Conservation (phyloP, 2,888 invertebrate species). For the Thera britannica region DNA sequence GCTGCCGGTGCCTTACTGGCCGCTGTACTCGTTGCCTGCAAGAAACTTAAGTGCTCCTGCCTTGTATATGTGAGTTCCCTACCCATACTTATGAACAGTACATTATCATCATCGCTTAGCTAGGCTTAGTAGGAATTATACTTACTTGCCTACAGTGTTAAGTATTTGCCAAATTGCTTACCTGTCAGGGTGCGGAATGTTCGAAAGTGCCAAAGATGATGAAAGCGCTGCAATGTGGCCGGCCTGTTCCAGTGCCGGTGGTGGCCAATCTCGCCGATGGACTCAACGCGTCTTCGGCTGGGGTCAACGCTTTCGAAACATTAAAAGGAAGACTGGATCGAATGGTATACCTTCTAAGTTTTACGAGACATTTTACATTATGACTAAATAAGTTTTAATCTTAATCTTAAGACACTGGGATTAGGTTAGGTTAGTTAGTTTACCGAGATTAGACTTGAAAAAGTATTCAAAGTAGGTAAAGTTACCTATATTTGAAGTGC, state of each 20-base stretch:
- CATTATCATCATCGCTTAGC: too few species aligned
- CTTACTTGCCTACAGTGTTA: too few species aligned
- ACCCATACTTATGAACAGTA: too few species aligned
- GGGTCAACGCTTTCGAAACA: conserved; percentile 89
- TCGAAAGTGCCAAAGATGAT: conserved; percentile 91
- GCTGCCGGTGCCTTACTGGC: conserved; percentile 67
- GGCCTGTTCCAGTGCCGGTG: conserved; percentile 84
- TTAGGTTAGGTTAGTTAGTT: too few species aligned
- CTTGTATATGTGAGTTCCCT: conserved; percentile 67
- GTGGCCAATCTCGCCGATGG: conserved; percentile 90
- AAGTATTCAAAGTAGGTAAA: too few species aligned
- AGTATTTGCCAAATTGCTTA: too few species aligned
- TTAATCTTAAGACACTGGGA: too few species aligned
- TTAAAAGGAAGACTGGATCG: conserved; percentile 88
- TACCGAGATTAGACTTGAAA: too few species aligned
- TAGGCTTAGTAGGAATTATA: too few species aligned
- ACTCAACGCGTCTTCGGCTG: conserved; percentile 88
- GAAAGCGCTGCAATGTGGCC: conserved; percentile 87
- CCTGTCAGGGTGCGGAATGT: conserved; percentile 90
- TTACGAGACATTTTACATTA: background rate
- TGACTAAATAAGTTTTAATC: background rate
- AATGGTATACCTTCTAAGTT: conserved; percentile 74
- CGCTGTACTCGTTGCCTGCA: conserved; percentile 72
- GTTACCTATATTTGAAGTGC: too few species aligned
- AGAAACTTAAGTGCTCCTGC: conserved; percentile 77